Conservation (phyloP, 2,113 vertebrate species). For the Sander vitreus region DNA sequence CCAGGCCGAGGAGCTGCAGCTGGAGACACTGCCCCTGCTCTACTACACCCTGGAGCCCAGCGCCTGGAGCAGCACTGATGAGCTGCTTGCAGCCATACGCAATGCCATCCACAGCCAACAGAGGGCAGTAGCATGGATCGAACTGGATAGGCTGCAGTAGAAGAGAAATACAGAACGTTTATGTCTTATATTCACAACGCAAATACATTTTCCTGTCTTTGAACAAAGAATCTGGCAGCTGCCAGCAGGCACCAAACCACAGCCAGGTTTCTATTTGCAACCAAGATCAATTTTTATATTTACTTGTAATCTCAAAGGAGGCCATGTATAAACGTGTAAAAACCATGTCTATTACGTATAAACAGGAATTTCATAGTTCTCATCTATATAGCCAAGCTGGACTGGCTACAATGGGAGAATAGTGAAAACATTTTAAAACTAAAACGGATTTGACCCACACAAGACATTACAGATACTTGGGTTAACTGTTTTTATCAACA, state of each 20-base stretch:
- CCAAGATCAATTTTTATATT: not conserved
- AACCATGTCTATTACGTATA: no score
- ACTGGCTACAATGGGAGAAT: constrained; percentile 16
- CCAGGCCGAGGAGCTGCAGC: constrained; percentile 81
- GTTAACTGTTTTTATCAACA: not conserved
- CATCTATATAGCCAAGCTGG: constrained; percentile 34
- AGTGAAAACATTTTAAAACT: not conserved
- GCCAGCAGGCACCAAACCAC: not conserved
- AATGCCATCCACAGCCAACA: constrained; percentile 80
- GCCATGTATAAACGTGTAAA: no score
- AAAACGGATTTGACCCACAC: not conserved
- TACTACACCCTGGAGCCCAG: constrained; percentile 79
- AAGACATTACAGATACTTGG: not conserved
- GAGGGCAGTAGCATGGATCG: constrained; percentile 82
- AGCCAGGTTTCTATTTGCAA: not conserved
- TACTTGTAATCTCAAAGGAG: constrained; percentile 1
- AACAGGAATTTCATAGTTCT: not conserved
- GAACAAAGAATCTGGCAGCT: not conserved
- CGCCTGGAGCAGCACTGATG: constrained; percentile 81
- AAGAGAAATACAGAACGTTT: not conserved
- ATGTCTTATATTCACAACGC: not conserved
- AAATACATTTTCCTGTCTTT: not conserved
- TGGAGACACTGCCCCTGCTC: constrained; percentile 82
- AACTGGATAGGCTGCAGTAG: constrained; percentile 79
- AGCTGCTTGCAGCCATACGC: constrained; percentile 77